Evolutionary conservation across 2,797 vertebrate species (phyloP).

Genomic region (Acanthurus leucopareius): DNA sequence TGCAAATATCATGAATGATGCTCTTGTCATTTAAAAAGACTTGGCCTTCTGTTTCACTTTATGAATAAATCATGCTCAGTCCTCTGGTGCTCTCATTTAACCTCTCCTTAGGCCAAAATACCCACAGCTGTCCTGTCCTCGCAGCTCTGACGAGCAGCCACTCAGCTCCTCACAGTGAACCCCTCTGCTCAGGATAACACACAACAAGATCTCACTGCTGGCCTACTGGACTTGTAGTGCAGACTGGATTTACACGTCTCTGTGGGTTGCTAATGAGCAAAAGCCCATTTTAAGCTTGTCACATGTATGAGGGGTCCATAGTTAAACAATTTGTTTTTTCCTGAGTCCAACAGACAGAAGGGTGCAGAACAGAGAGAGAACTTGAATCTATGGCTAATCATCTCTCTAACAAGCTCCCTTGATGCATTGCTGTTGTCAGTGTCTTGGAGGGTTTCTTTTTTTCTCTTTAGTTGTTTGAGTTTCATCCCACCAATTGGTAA

Average conservation of each 20-base stretch:
- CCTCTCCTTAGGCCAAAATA: slow-evolving; percentile 30
- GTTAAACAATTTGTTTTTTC: neutral
- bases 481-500: neutral
- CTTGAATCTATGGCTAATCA: neutral
- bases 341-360: slow-evolving; percentile 28
- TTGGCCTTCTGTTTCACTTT: slow-evolving; percentile 51
- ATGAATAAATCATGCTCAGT: slow-evolving; percentile 61
- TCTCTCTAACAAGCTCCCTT: neutral
- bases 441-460: neutral
- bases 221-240: neutral
- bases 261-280: neutral
- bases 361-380: slow-evolving; percentile 43
- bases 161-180: neutral
- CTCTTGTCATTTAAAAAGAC: slow-evolving; percentile 68
- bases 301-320: slow-evolving; percentile 2
- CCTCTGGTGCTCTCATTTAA: slow-evolving; percentile 37
- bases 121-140: slow-evolving; percentile 12
- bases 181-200: neutral
- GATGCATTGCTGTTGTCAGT: neutral
- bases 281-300: slow-evolving; percentile 9
- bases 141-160: neutral
- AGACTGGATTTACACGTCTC: neutral
- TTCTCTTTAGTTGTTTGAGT: neutral
- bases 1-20: slow-evolving; percentile 71
- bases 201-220: neutral